Percentiles rank a stretch among this genome's conserved stretches.
Conservation (phyloP, 2,888 invertebrate species). For the Megamerina dolium region DNA sequence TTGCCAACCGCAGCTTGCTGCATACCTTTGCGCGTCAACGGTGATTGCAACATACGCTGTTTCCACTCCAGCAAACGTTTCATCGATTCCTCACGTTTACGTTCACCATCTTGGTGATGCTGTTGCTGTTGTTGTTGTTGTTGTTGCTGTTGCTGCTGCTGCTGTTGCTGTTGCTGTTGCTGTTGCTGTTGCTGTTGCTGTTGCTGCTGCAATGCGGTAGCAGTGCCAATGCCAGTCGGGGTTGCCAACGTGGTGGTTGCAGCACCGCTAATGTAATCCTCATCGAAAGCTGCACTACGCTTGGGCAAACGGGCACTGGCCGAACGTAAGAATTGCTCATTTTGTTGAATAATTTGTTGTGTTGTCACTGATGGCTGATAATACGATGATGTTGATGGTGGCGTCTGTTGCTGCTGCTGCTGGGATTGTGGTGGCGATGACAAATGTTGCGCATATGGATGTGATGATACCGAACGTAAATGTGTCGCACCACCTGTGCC, state of each 20-base stretch:
- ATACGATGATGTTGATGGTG: constrained; percentile 31
- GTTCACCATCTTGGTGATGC: constrained; percentile 59
- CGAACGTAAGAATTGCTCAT: constrained; percentile 67
- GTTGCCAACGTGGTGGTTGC: constrained; percentile 24
- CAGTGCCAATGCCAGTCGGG: constrained; percentile 18
- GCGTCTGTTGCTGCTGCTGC: constrained; percentile 31
- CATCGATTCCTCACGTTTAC: constrained; percentile 87
- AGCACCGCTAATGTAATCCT: constrained; percentile 38
- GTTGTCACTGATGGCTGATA: constrained; percentile 39
- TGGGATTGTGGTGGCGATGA: constrained; percentile 35
- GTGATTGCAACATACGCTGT: constrained; percentile 86
- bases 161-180: constrained; percentile 18
- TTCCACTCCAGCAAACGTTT: constrained; percentile 86
- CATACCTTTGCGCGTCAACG: constrained; percentile 72
- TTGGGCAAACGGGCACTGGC: constrained; percentile 73
- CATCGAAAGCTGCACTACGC: constrained; percentile 48
- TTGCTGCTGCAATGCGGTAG: constrained; percentile 20
- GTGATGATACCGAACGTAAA: constrained; percentile 34
- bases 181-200: constrained; percentile 19
- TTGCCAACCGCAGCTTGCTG: constrained; percentile 39
- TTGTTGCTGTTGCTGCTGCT: constrained; percentile 9
- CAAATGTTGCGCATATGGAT: constrained; percentile 25
- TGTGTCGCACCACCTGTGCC: constrained; percentile 25
- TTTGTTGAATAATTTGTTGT: constrained; percentile 41
- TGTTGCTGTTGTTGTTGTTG: constrained; percentile 22